Base-by-base conservation (phyloP, 2,113 vertebrate genomes). In the Pygoscelis antarcticus region DNA sequence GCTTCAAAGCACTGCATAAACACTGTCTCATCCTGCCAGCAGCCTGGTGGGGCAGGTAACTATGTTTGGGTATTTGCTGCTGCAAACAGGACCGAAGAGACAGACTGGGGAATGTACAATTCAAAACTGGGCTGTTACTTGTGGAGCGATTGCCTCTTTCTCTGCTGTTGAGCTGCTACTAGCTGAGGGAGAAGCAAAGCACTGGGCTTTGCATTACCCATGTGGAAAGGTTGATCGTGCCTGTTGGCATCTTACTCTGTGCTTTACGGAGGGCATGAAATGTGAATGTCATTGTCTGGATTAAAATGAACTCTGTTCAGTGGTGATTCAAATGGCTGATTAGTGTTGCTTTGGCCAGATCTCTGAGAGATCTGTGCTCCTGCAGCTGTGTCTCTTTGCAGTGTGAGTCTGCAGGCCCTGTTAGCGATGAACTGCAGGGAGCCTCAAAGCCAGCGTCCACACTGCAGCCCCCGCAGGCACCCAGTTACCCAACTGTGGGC, bases 1-100 rank as follows among this genome's bases (percentile, higher is more conserved):
- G 68, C 90, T 97, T 96, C 87, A 91, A 93, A 93, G 55, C 6
- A 6, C n/a, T 90, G 29, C 52, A 44, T 77, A 96, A 94, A 93
- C 93, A 76, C 34, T 68, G 36, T 46, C 54, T 84, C 60, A n/a
- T 83, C 36, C 77, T 93, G 75, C 62, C 46, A 89, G 89, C 91
- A 92, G 77, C 76, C 76, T 68, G 32, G n/a, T 94, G 93, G 77
- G 82, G 68, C 92, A 79, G 78, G 79, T 91, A 86, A 76, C 92
- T 49, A 3, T 62, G 75, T 16, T 5, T 83, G 87, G 68, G 88
- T 65, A 68, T 95, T 87, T 74, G 83, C 52, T 94, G 71, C 74
- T 95, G 60, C 68, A 83, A 30, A 83, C 15, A 87, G 83, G 46
- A 69, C 60, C 6, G 2, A 83, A 82, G 93, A 82, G 69, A 74